Percentiles rank a stretch among this genome's conserved stretches.
These are phyloP conservation scores for Campylomormyrus tamandua DNA, from an alignment of 2,113 vertebrate genomes.

Conservation along the genomic window DNA sequence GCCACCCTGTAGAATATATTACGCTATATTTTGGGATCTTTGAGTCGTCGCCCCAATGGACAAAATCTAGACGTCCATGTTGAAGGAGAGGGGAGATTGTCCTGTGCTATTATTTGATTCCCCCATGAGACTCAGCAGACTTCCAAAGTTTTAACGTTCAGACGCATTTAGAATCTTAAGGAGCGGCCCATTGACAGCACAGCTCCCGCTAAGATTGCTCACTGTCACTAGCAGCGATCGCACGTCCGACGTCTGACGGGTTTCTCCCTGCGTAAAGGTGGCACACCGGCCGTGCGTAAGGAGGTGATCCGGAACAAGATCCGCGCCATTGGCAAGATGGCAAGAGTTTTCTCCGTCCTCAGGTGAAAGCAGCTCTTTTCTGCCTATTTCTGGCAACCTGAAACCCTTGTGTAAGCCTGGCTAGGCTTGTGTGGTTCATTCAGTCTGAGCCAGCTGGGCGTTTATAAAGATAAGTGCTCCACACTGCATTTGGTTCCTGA, in stretches of 20 bases:
- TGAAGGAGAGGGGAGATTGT: background rate
- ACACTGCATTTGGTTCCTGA: background rate
- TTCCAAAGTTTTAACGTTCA: background rate
- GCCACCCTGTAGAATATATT: background rate
- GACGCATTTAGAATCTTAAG: background rate
- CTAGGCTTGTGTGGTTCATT: background rate
- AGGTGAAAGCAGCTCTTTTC: slow-evolving; percentile 60
- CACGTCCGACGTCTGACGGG: background rate
- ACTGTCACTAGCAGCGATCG: background rate
- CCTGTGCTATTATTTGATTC: background rate
- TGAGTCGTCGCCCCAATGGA: background rate
- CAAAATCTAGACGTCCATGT: background rate
- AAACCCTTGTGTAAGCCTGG: background rate
- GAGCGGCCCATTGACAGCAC: background rate
- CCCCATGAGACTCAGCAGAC: background rate
- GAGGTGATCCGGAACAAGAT: slow-evolving; percentile 99
- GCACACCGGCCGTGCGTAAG: slow-evolving; percentile 84
- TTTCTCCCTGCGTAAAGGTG: background rate
- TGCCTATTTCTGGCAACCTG: background rate
- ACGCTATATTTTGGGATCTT: background rate
- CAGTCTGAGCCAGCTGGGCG: background rate
- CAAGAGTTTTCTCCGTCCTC: slow-evolving; percentile 93
- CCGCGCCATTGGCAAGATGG: slow-evolving; percentile 97
- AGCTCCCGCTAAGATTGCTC: background rate
- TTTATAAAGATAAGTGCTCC: background rate